Evolutionary conservation across 2,113 vertebrate species (phyloP), one percentile per base, ranked within the genome.

Genomic region (Hypomesus transpacificus): DNA sequence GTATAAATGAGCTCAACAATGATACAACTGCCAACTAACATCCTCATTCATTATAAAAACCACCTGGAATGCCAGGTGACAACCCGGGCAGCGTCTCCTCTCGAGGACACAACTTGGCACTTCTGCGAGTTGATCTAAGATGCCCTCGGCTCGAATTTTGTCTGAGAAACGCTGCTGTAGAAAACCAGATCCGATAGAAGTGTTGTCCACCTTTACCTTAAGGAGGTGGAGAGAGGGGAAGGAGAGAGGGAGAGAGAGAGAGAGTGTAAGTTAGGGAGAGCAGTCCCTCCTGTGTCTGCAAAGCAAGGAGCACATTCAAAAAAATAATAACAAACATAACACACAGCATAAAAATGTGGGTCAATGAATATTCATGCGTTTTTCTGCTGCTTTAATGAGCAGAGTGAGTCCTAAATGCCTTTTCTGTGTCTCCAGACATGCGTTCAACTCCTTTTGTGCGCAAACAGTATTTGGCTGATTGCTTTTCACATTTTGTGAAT

Each of bases 391-490:
- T 80, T 67, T 79, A 80, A 83, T 80, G 82, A 85, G 75, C 73
- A 78, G 78, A 69, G 71, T 75, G 70, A 77, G 68, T 75, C 81
- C 77, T 74, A 73, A 87, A 85, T 84, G 79, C 70, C 75, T 85
- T 82, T 87, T 85, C 79, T 66, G 68, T 59, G 68, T 87, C 71
- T 80, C 75, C 75, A 83, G 62, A 84, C 20, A 74, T 82, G 78
- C 66, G 74, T 80, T 84, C 71, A 52, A 66, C 74, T 83, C 20
- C 78, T 76, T 87, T 87, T 88, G 73, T 86, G 68, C 66, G 26
- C 69, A 83, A 84, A 86, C 82, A 70, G 76, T 83, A 87, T 89
- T 90, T 89, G 80, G 80, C 69, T 87, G 86, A 87, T 88, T 89
- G 87, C 81, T 73, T 84, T 88, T 86, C 81, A 79, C 83, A 78